phyloP scores from a whole-genome alignment of 2,888 invertebrate species.

The Cheilosia urbana region DNA sequence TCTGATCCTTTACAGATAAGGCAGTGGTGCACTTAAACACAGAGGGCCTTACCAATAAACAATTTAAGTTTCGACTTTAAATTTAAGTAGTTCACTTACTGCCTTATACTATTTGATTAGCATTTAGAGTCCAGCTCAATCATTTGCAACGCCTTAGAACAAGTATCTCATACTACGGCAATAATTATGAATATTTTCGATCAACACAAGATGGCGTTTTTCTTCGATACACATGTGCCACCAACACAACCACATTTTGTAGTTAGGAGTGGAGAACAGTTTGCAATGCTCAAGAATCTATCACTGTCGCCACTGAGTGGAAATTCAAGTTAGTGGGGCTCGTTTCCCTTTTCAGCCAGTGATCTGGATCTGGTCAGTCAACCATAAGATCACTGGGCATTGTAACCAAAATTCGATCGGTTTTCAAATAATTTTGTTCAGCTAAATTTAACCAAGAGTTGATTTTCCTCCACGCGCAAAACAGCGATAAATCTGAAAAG shows the following conservation, averaged over 20 bases:
- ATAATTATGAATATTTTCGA: neutral
- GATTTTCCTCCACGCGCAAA: neutral
- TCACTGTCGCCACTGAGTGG: neutral
- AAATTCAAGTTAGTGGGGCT: neutral
- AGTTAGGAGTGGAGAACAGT: neutral
- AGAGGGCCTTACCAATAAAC: too few relatives aligned
- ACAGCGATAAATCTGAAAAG: slow-evolving; percentile 33
- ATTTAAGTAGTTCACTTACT: too few relatives aligned
- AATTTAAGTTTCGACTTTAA: too few relatives aligned
- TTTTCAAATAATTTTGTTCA: neutral
- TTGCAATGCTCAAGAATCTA: neutral
- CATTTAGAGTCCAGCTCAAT: neutral
- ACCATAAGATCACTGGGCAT: neutral
- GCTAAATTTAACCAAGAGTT: neutral
- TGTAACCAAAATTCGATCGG: neutral
- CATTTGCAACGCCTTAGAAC: neutral
- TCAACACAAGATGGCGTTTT: too few relatives aligned
- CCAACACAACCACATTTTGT: neutral
- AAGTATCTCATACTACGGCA: neutral
- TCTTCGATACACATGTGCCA: neutral
- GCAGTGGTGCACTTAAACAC: neutral
- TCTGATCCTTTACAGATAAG: neutral
- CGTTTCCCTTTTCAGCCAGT: neutral
- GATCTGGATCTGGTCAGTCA: neutral
- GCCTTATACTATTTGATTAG: neutral